A percentile compares a stretch with the other conserved stretches of the same genome.
Evolutionary conservation across 2,888 invertebrate species (phyloP).

Genomic region (Mantis religiosa): DNA sequence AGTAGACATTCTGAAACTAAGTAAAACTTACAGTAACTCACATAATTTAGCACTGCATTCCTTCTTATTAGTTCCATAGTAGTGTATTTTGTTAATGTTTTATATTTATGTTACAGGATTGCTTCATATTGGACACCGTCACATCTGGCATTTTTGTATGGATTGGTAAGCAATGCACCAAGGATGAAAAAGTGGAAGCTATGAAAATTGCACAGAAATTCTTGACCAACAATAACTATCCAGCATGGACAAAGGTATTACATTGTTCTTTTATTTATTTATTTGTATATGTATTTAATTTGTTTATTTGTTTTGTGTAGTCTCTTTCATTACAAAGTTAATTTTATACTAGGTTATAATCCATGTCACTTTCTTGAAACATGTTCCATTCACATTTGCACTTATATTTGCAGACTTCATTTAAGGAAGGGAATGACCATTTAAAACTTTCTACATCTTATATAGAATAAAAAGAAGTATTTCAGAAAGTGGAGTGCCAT

Average conservation of each 20-base stretch:
- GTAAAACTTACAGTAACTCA: background rate
- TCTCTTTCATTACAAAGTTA: too few species aligned
- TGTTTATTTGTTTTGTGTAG: too few species aligned
- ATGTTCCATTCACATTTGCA: too few species aligned
- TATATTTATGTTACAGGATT: constrained; percentile 52
- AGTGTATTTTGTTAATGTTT: background rate
- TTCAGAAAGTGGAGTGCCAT: too few species aligned
- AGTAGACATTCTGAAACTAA: background rate
- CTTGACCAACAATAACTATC: constrained; percentile 63
- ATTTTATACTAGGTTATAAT: too few species aligned
- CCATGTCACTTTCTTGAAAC: too few species aligned
- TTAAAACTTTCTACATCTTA: too few species aligned
- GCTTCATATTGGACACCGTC: constrained; percentile 75
- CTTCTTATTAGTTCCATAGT: background rate
- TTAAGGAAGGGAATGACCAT: too few species aligned
- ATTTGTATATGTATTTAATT: too few species aligned
- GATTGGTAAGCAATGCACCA: constrained; percentile 73
- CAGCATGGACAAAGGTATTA: constrained; percentile 61
- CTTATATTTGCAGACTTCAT: too few species aligned
- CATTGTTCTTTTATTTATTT: too few species aligned
- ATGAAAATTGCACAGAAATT: constrained; percentile 67
- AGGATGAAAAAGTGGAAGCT: constrained; percentile 68
- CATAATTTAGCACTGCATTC: background rate
- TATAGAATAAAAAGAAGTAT: too few species aligned
- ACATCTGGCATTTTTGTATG: constrained; percentile 77